Conservation (phyloP, 2,888 invertebrate genomes). For the Drosophila meridionalis region DNA sequence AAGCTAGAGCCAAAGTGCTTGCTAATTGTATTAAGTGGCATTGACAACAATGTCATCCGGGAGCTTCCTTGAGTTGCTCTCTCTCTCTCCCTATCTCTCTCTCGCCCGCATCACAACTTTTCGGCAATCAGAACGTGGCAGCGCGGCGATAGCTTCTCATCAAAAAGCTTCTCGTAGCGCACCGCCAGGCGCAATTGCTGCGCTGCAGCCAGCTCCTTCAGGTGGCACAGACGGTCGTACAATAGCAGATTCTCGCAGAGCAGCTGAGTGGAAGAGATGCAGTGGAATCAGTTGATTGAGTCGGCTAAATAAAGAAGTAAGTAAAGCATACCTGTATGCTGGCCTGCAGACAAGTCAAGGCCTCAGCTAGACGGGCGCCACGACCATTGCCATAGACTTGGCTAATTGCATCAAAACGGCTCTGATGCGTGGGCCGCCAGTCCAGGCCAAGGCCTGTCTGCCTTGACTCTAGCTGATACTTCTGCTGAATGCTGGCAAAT, state of each 20-base stretch:
- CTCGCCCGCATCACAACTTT: slow-evolving; percentile 83
- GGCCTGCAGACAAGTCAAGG: slow-evolving; percentile 85
- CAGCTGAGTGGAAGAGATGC: slow-evolving; percentile 84
- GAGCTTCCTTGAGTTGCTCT: neutral
- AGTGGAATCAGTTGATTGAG: neutral
- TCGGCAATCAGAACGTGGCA: slow-evolving; percentile 87
- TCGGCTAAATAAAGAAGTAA: neutral
- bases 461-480: slow-evolving; percentile 65
- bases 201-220: slow-evolving; percentile 82
- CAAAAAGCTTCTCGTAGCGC: slow-evolving; percentile 87
- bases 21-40: slow-evolving; percentile 64
- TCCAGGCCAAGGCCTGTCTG: slow-evolving; percentile 23
- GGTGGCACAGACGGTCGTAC: slow-evolving; percentile 86
- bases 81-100: neutral
- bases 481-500: slow-evolving; percentile 51
- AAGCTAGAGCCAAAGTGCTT: slow-evolving; percentile 44
- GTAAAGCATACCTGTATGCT: slow-evolving; percentile 85
- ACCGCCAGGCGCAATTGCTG: slow-evolving; percentile 83
- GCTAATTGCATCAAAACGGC: slow-evolving; percentile 57
- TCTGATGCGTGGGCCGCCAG: slow-evolving; percentile 69
- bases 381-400: slow-evolving; percentile 58
- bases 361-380: slow-evolving; percentile 80
- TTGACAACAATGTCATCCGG: slow-evolving; percentile 19
- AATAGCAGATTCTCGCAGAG: slow-evolving; percentile 87
- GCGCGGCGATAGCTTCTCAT: slow-evolving; percentile 88